Evolutionary conservation across 2,888 invertebrate genomes (phyloP).

Genomic region (Pseudanteris insignis): DNA sequence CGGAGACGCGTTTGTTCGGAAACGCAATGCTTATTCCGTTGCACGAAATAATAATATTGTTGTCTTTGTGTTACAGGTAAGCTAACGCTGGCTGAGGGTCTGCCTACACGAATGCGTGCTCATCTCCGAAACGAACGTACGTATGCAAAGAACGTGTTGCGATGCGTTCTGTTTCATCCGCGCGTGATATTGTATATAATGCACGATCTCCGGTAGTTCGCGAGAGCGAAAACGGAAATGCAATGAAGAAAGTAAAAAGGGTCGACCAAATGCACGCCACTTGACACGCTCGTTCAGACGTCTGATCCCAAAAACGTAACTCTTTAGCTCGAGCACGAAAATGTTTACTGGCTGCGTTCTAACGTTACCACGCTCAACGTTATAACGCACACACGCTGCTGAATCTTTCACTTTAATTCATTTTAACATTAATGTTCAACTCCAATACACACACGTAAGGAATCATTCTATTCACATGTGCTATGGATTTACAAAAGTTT

Average conservation of each 20-base stretch:
- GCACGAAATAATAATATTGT: constrained; percentile 29
- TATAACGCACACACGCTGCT: too few species aligned
- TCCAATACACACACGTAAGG: too few species aligned
- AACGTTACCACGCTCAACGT: too few species aligned
- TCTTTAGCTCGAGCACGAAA: constrained; percentile 8
- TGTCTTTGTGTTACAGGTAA: constrained; percentile 39
- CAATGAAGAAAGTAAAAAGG: constrained; percentile 29
- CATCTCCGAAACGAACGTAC: constrained; percentile 13
- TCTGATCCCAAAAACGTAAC: constrained; percentile 22
- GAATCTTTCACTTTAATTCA: too few species aligned
- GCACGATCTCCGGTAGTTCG: constrained; percentile 22
- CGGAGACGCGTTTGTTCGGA: too few species aligned
- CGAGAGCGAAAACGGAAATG: constrained; percentile 28
- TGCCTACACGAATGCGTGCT: constrained; percentile 9
- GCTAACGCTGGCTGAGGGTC: constrained; percentile 7
- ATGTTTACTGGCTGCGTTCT: too few species aligned
- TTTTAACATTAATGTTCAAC: too few species aligned
- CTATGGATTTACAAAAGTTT: too few species aligned
- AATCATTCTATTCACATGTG: too few species aligned
- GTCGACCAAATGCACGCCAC: constrained; percentile 14
- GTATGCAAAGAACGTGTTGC: constrained; percentile 26
- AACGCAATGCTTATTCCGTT: constrained; percentile 11
- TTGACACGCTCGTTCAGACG: constrained; percentile 32
- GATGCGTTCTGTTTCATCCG: constrained; percentile 24
- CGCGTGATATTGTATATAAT: constrained; percentile 36